These are phyloP conservation scores for Megastigmus dorsalis DNA, from an alignment of 2,888 invertebrate genomes.

Conservation along the genomic window DNA sequence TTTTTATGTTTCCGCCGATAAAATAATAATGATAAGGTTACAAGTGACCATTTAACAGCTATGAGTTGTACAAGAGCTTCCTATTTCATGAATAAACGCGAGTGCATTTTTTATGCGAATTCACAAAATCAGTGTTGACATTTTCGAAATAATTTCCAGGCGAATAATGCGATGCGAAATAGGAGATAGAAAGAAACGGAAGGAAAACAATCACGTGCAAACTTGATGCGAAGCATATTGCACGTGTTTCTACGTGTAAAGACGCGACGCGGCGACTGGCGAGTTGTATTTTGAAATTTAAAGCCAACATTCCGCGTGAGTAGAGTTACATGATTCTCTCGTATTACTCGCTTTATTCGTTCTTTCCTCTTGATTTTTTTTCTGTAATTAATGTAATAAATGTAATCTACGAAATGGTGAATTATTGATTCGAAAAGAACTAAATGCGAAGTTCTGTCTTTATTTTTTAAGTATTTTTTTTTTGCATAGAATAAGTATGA, in stretches of 20 bases:
- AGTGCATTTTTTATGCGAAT: too few species aligned
- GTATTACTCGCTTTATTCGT: not conserved
- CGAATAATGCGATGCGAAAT: not conserved
- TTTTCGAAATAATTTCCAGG: too few species aligned
- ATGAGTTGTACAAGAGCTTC: too few species aligned
- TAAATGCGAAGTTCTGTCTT: not conserved
- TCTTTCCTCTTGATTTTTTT: not conserved
- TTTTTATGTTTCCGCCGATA: too few species aligned
- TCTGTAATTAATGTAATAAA: not conserved
- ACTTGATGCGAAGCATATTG: not conserved
- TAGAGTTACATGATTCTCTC: slow-evolving; percentile 4
- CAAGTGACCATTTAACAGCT: too few species aligned
- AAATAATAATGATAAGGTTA: too few species aligned
- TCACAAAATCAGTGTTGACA: too few species aligned
- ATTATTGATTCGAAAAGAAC: not conserved
- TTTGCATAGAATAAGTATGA: not conserved
- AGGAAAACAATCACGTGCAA: slow-evolving; percentile 8
- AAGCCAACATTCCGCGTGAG: slow-evolving; percentile 6
- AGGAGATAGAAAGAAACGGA: not conserved
- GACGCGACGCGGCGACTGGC: slow-evolving; percentile 23
- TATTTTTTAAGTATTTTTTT: not conserved
- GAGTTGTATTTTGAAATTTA: slow-evolving; percentile 22
- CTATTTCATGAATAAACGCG: too few species aligned
- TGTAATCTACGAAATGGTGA: not conserved
- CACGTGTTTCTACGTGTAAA: slow-evolving; percentile 36